Evolutionary conservation across 1,140 invertebrate species (phyloP).

Genomic region (Macrocentrus cingulum): DNA sequence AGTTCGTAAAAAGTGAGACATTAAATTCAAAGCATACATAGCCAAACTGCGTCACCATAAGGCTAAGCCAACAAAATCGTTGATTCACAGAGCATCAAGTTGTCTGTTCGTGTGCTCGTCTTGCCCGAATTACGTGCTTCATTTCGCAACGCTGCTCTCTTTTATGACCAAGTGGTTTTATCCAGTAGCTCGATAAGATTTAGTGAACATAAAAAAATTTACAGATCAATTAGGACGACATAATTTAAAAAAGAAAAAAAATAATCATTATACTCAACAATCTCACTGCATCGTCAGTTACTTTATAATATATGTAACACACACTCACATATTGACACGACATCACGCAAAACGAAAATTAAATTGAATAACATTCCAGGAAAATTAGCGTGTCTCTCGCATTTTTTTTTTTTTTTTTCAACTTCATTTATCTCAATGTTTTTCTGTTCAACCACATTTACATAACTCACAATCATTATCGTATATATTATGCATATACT

Average conservation of each 20-base stretch:
- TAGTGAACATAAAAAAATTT: not conserved
- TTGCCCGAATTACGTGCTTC: not conserved
- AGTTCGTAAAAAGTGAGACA: constrained; percentile 1
- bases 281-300: not conserved
- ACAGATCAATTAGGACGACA: not conserved
- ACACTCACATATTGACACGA: too few species aligned
- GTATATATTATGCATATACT: too few species aligned
- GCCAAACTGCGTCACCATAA: not conserved
- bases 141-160: not conserved
- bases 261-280: too few species aligned
- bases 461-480: too few species aligned
- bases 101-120: not conserved
- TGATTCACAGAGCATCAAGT: constrained; percentile 2
- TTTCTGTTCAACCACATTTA: too few species aligned
- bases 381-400: too few species aligned
- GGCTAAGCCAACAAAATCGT: constrained; percentile 11
- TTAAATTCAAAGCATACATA: constrained; percentile 13
- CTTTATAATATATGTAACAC: too few species aligned
- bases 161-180: not conserved
- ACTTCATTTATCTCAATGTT: too few species aligned
- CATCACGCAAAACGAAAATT: too few species aligned
- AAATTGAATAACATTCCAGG: too few species aligned
- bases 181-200: not conserved
- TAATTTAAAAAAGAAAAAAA: not conserved
- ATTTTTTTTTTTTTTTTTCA: too few species aligned